Percentiles rank a stretch among this genome's conserved stretches.
phyloP scores from a whole-genome alignment of 23 tunicate genomes.

The Diplosoma virens region DNA sequence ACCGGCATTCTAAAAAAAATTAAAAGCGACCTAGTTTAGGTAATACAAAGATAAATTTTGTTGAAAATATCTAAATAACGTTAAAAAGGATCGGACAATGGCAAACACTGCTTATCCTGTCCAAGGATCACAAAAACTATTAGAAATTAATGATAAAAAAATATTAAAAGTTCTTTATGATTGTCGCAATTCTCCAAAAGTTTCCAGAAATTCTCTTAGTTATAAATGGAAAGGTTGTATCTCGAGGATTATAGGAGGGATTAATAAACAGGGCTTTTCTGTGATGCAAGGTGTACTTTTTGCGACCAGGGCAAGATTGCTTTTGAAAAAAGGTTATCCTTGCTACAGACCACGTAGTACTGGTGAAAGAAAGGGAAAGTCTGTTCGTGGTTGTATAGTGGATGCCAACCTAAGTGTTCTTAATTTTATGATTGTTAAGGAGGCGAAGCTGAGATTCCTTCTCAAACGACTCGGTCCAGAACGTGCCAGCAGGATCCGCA shows the following conservation, averaged over 20 bases:
- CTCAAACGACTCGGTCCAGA: slow-evolving; percentile 95
- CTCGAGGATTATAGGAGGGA: slow-evolving; percentile 82
- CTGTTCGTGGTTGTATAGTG: slow-evolving; percentile 99
- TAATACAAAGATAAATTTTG: too few relatives aligned
- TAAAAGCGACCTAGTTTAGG: too few relatives aligned
- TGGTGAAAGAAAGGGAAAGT: slow-evolving; percentile 94
- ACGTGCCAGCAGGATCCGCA: slow-evolving; percentile 94
- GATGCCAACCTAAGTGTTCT: slow-evolving; percentile 78
- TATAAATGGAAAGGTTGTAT: slow-evolving; percentile 96
- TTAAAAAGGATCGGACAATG: too few relatives aligned
- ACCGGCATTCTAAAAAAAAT: slow-evolving; percentile 35
- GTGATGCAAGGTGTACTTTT: slow-evolving; percentile 97
- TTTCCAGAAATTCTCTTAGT: slow-evolving; percentile 72
- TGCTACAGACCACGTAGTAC: slow-evolving; percentile 92
- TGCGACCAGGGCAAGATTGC: slow-evolving; percentile 78
- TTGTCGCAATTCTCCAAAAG: slow-evolving; percentile 95
- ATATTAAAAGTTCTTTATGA: slow-evolving; percentile 71
- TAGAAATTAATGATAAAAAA: slow-evolving; percentile 89
- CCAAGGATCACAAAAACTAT: slow-evolving; percentile 89
- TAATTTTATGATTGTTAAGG: slow-evolving; percentile 79
- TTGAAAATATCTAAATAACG: too few relatives aligned
- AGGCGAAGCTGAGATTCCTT: slow-evolving; percentile 77
- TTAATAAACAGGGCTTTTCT: slow-evolving; percentile 98
- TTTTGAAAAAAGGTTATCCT: slow-evolving; percentile 82
- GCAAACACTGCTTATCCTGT: slow-evolving; percentile 89